Evolutionary conservation across 1,140 invertebrate species (phyloP).

Genomic region (Pseudobourletiella spinata): DNA sequence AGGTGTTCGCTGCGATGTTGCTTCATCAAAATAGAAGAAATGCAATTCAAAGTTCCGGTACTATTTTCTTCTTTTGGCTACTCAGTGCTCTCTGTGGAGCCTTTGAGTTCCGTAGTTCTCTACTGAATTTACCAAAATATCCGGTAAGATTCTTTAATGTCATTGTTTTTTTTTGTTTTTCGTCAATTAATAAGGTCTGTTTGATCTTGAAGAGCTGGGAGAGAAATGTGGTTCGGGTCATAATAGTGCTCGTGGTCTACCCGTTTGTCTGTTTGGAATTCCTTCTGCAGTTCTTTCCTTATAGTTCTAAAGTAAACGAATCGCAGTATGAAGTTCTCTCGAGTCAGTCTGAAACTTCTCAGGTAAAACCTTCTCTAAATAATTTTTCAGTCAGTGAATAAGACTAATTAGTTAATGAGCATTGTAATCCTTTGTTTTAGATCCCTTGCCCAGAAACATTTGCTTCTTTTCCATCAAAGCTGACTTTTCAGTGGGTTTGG

Average conservation of each 20-base stretch:
- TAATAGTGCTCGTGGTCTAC: not conserved
- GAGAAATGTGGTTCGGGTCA: too few species aligned
- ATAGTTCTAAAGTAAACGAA: not conserved
- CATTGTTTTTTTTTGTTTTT: not conserved
- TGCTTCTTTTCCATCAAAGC: slow-evolving; percentile 39
- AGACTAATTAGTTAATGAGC: not conserved
- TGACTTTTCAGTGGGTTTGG: slow-evolving; percentile 91
- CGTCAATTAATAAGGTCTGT: not conserved
- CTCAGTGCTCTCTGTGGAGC: not conserved
- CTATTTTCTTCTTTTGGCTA: not conserved
- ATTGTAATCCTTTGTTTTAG: not conserved
- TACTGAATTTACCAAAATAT: not conserved
- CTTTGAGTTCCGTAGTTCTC: not conserved
- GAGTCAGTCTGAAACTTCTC: too few species aligned
- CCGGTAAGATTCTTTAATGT: not conserved
- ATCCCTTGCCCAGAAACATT: not conserved
- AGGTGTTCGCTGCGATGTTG: too few species aligned
- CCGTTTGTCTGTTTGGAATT: not conserved
- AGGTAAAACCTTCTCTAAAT: not conserved
- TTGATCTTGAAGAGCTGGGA: too few species aligned
- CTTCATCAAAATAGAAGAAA: too few species aligned
- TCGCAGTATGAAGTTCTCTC: not conserved
- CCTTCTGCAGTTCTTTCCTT: not conserved
- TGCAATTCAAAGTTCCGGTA: not conserved
- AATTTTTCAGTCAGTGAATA: not conserved